Evolutionary conservation across 2,888 invertebrate genomes (phyloP).

Genomic region (Lithophane ornitopus): DNA sequence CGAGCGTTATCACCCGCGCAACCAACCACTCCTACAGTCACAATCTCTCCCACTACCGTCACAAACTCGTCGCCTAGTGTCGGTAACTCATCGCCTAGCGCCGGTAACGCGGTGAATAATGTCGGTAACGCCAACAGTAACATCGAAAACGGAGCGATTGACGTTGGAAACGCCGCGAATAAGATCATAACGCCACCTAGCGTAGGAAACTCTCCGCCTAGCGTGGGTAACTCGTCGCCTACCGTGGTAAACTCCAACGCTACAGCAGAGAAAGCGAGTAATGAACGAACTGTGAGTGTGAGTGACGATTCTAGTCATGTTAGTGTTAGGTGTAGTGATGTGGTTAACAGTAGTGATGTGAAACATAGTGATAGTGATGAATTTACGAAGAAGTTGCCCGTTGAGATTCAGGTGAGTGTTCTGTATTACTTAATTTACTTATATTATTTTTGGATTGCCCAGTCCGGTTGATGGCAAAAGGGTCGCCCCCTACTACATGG

Average conservation of each 20-base stretch:
- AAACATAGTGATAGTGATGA: constrained; percentile 68
- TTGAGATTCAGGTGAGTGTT: constrained; percentile 85
- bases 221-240: background rate
- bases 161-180: constrained; percentile 2
- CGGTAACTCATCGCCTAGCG: constrained; percentile 19
- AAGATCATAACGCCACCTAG: constrained; percentile 17
- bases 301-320: constrained; percentile 83
- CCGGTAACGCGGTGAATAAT: constrained; percentile 5
- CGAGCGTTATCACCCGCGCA: constrained; percentile 88
- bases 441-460: no score
- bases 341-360: constrained; percentile 65
- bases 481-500: no score
- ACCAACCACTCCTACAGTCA: constrained; percentile 19
- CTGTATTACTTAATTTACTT: background rate
- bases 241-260: constrained; percentile 16
- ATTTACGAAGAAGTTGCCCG: constrained; percentile 79
- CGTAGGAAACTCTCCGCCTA: constrained; percentile 3
- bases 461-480: no score
- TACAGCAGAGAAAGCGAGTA: constrained; percentile 29
- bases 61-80: constrained; percentile 18
- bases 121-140: background rate
- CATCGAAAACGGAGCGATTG: constrained; percentile 13
- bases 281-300: constrained; percentile 53
- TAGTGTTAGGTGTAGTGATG: constrained; percentile 73
- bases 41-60: constrained; percentile 22